Evolutionary conservation across 2,797 vertebrate genomes (phyloP).

Genomic region (Centropyge bicolor): DNA sequence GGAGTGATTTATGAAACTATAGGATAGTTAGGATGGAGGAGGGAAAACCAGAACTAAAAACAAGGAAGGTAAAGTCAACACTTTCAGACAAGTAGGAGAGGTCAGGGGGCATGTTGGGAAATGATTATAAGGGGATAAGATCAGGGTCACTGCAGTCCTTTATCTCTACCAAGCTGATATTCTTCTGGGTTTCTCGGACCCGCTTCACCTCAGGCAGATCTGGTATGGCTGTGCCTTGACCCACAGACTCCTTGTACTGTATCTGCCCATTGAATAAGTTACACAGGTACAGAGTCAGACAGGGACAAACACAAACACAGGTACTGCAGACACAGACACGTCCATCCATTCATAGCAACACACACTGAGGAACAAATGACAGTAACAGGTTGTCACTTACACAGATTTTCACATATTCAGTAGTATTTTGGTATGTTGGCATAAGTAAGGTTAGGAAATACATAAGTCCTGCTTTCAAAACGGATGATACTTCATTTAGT

Average conservation of each 20-base stretch:
- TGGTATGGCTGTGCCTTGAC: constrained; percentile 92
- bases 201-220: constrained; percentile 98
- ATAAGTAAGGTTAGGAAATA: background rate
- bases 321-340: constrained; percentile 26
- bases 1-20: constrained; percentile 37
- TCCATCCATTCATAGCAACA: constrained; percentile 21
- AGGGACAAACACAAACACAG: constrained; percentile 51
- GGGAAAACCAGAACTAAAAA: constrained; percentile 18
- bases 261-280: constrained; percentile 84
- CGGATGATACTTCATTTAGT: constrained; percentile 29
- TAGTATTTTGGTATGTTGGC: background rate
- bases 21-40: constrained; percentile 63
- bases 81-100: background rate
- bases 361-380: constrained; percentile 5
- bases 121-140: constrained; percentile 9
- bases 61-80: background rate
- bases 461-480: background rate
- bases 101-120: background rate
- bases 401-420: background rate
- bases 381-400: background rate
- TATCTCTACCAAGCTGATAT: constrained; percentile 97
- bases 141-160: constrained; percentile 41
- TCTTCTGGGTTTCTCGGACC: constrained; percentile 96
- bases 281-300: constrained; percentile 67
- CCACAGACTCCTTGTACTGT: constrained; percentile 95